Percentiles rank a stretch among this genome's conserved stretches.
Evolutionary conservation across 2,113 vertebrate genomes (phyloP).

Genomic region (Alectura lathami): DNA sequence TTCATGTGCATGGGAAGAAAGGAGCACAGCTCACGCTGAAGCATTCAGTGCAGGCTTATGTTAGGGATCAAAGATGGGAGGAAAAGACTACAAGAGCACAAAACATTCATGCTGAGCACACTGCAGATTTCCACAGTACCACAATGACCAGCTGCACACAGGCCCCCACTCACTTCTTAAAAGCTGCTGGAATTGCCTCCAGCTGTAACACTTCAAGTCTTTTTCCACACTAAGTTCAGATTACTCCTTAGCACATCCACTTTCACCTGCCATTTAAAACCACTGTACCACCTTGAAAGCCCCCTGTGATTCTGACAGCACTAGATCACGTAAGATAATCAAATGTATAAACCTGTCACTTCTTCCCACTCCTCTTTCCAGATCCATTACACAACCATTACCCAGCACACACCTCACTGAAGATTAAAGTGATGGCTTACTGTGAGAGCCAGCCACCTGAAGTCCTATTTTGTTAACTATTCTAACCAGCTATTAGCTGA

Average conservation of each 20-base stretch:
- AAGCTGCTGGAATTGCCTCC: background rate
- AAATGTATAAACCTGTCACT: background rate
- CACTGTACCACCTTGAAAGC: background rate
- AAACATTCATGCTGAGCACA: background rate
- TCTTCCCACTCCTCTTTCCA: background rate
- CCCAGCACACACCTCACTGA: background rate
- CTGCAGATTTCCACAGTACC: background rate
- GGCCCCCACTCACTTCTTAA: background rate
- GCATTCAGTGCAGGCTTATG: background rate
- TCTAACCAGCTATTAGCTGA: background rate
- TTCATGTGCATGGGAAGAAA: background rate
- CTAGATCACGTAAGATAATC: background rate
- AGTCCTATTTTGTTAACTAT: background rate
- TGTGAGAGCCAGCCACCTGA: background rate
- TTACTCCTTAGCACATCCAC: background rate
- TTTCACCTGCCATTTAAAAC: background rate
- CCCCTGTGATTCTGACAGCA: background rate
- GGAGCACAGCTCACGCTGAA: background rate
- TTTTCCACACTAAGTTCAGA: background rate
- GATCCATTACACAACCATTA: background rate
- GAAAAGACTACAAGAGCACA: background rate
- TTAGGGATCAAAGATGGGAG: background rate
- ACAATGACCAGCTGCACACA: background rate
- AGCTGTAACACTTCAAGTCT: background rate
- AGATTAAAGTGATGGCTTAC: background rate